Percentiles rank a stretch among this genome's conserved stretches.
These are phyloP conservation scores for Torymus texanus DNA, from an alignment of 2,888 invertebrate genomes.

Conservation along the genomic window DNA sequence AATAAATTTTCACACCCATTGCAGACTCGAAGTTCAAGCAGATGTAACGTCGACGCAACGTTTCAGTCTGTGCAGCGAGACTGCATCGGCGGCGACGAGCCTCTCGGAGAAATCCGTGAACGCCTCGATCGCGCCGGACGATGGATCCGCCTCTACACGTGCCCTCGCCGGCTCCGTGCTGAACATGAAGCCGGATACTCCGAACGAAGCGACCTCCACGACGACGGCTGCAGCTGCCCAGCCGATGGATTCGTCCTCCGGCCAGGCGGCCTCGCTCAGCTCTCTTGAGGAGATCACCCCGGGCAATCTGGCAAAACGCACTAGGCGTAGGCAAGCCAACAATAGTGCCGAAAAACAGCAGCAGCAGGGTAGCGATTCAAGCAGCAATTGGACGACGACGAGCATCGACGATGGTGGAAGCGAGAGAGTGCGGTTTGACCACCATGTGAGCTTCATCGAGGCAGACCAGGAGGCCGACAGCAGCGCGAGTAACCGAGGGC, in stretches of 20 bases:
- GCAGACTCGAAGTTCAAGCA: constrained; percentile 84
- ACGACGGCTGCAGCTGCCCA: not conserved
- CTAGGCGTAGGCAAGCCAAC: constrained; percentile 71
- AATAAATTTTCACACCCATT: no score
- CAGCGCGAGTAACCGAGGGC: constrained; percentile 45
- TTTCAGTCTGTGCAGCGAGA: constrained; percentile 82
- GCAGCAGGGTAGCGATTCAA: constrained; percentile 69
- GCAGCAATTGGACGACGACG: constrained; percentile 70
- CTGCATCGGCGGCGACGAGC: constrained; percentile 80
- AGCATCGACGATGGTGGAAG: constrained; percentile 78
- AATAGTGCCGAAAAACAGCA: constrained; percentile 61
- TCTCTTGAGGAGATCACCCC: constrained; percentile 75
- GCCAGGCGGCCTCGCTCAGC: constrained; percentile 74
- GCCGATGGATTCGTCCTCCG: constrained; percentile 67
- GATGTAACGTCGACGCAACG: constrained; percentile 82
- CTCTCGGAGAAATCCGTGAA: constrained; percentile 83
- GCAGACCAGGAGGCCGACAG: constrained; percentile 75
- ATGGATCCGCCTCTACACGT: constrained; percentile 83
- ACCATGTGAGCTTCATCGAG: constrained; percentile 79
- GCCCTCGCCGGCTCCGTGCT: constrained; percentile 87
- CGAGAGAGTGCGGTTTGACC: constrained; percentile 81
- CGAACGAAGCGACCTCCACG: constrained; percentile 60
- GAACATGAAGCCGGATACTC: constrained; percentile 79
- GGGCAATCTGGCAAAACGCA: constrained; percentile 70
- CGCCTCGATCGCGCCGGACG: constrained; percentile 79